Conservation (phyloP, 2,888 invertebrate species). For the Dromius quadrimaculatus region DNA sequence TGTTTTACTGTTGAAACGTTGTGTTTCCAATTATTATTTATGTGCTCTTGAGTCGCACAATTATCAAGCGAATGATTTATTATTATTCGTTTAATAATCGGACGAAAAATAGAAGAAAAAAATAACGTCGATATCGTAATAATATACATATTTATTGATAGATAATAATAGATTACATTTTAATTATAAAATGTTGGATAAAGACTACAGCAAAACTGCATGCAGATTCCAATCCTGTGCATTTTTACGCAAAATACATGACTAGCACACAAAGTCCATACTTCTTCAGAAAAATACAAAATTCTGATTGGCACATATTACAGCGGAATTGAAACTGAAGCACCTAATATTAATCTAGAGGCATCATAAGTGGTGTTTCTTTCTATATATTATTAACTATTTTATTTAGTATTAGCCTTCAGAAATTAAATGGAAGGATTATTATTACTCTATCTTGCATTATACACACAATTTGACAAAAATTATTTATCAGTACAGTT, state of each 20-base stretch:
- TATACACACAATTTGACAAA: slow-evolving; percentile 25
- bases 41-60: too few relatives aligned
- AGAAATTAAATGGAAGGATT: slow-evolving; percentile 4
- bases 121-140: too few relatives aligned
- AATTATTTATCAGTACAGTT: slow-evolving; percentile 32
- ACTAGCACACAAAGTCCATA: slow-evolving; percentile 43
- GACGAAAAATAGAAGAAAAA: too few relatives aligned
- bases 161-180: slow-evolving; percentile 24
- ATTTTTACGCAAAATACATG: slow-evolving; percentile 28
- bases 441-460: slow-evolving; percentile 6
- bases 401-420: slow-evolving; percentile 15
- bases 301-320: slow-evolving; percentile 47
- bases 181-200: slow-evolving; percentile 24
- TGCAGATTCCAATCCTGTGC: slow-evolving; percentile 22
- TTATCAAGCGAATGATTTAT: too few relatives aligned
- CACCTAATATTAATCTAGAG: slow-evolving; percentile 44
- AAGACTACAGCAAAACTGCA: slow-evolving; percentile 17
- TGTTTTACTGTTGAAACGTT: too few relatives aligned
- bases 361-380: slow-evolving; percentile 44
- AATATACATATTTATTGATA: slow-evolving; percentile 14
- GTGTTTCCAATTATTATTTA: too few relatives aligned
- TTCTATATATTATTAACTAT: not conserved
- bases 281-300: slow-evolving; percentile 47
- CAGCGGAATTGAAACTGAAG: slow-evolving; percentile 35
- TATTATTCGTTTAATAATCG: too few relatives aligned